Evolutionary conservation across 2,888 invertebrate genomes (phyloP).

Genomic region (Furcula furcula): DNA sequence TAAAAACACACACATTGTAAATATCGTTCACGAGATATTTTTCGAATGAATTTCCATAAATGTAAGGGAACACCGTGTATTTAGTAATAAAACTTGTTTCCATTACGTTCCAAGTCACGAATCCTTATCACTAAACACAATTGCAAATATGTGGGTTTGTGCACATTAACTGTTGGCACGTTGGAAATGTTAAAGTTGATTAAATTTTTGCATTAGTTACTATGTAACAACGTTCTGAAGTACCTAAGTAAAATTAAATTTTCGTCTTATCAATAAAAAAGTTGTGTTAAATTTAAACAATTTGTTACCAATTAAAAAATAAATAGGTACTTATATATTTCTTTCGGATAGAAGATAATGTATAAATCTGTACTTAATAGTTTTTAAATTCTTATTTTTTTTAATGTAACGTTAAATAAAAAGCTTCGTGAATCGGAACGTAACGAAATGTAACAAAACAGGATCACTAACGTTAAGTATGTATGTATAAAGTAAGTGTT

Average conservation of each 20-base stretch:
- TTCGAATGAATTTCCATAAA: constrained; percentile 23
- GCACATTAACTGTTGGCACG: constrained; percentile 6
- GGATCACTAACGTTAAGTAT: constrained; percentile 46
- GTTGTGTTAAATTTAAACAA: no score
- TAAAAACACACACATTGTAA: constrained; percentile 24
- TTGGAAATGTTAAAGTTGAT: constrained; percentile 5
- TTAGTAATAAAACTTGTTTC: constrained; percentile 17
- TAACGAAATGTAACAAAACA: constrained; percentile 28
- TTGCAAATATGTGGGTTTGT: constrained; percentile 7
- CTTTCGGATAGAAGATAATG: no score
- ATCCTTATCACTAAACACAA: constrained; percentile 10
- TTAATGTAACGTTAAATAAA: no score
- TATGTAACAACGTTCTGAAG: background rate
- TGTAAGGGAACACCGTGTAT: constrained; percentile 29
- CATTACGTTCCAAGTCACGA: constrained; percentile 41
- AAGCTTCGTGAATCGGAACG: constrained; percentile 24
- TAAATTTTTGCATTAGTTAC: constrained; percentile 1
- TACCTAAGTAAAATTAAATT: background rate
- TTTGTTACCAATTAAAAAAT: no score
- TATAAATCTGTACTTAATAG: no score
- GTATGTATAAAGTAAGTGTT: constrained; percentile 66
- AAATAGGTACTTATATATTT: no score
- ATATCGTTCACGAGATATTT: constrained; percentile 22
- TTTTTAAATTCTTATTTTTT: no score
- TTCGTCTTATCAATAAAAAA: constrained; percentile 10